Evolutionary conservation across 2,888 invertebrate species (phyloP).

Genomic region (Dryomyza anilis): DNA sequence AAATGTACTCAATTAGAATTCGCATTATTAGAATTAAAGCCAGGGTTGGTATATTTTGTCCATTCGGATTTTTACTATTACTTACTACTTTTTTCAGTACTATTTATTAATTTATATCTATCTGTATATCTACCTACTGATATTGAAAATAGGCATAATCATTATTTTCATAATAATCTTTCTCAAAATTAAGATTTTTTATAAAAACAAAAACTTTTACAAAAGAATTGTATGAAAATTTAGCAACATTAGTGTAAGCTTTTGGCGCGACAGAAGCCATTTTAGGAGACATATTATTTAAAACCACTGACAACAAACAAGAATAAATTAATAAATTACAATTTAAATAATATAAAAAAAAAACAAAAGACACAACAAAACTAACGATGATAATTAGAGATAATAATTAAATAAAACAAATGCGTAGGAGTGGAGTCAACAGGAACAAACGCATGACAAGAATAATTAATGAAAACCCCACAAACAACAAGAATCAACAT

Average conservation of each 20-base stretch:
- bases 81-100: no score
- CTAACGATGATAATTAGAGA: background rate
- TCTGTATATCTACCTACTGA: no score
- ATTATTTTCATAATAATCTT: background rate
- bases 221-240: background rate
- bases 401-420: conserved; percentile 12
- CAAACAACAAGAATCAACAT: background rate
- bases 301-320: background rate
- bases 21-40: no score
- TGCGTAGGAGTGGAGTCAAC: conserved; percentile 15
- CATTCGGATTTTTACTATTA: no score
- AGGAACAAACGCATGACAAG: conserved; percentile 9
- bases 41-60: no score
- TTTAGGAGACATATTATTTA: background rate
- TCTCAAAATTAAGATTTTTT: background rate
- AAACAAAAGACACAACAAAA: background rate
- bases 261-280: background rate
- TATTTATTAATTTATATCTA: no score
- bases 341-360: background rate
- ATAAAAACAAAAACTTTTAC: background rate
- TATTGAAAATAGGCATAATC: no score
- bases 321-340: background rate
- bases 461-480: conserved; percentile 22
- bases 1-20: no score
- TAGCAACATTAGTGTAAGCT: background rate